Conservation (phyloP, 2,113 vertebrate species). For the Anhinga anhinga region DNA sequence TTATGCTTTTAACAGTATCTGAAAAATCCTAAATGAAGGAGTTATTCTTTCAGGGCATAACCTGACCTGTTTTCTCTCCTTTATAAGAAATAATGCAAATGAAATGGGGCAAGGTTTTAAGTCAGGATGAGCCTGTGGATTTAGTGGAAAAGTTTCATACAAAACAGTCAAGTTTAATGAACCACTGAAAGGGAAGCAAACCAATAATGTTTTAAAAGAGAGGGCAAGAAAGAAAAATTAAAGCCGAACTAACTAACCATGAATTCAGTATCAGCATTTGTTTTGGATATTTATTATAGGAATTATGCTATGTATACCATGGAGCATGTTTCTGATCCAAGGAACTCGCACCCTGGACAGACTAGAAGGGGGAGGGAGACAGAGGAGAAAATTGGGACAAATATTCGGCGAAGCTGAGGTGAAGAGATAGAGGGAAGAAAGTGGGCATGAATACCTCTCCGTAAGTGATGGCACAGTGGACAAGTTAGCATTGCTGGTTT, state of each 20-base stretch:
- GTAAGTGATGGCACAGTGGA: neutral
- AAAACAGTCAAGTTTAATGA: neutral
- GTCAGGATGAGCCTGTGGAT: neutral
- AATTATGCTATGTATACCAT: neutral
- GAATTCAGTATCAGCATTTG: neutral
- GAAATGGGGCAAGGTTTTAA: neutral
- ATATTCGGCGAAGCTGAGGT: neutral
- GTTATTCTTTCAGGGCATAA: conserved; percentile 22
- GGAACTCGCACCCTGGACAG: neutral
- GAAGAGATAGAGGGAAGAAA: neutral
- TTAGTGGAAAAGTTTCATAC: neutral
- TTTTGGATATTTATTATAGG: neutral
- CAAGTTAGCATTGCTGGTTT: neutral
- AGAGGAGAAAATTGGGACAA: neutral
- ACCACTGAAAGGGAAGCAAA: neutral
- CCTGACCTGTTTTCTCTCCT: conserved; percentile 38
- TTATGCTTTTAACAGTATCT: neutral
- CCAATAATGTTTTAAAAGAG: neutral
- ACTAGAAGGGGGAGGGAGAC: neutral
- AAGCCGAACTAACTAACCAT: neutral
- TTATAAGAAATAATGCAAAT: conserved; percentile 30
- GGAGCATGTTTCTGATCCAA: neutral
- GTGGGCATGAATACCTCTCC: neutral
- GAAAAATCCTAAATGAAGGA: conserved; percentile 21
- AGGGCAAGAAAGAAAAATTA: neutral